These are phyloP conservation scores for Pelobates fuscus DNA, from an alignment of 2,113 vertebrate genomes.

Conservation along the genomic window DNA sequence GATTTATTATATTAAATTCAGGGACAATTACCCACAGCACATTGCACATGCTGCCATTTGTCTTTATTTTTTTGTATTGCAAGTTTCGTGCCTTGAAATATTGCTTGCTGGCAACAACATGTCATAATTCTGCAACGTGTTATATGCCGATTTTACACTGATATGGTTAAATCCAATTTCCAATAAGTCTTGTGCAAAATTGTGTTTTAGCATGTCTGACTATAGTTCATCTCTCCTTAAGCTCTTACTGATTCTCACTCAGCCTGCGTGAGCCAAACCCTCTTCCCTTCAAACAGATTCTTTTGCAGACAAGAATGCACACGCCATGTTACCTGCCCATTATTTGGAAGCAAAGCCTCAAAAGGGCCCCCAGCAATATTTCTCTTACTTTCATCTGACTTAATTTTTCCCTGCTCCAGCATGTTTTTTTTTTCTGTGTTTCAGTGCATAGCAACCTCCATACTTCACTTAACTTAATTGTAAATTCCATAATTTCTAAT, in stretches of 20 bases:
- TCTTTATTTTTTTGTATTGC: too few species aligned
- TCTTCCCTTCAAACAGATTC: slow-evolving; percentile 62
- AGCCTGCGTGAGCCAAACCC: slow-evolving; percentile 52
- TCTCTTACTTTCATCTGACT: slow-evolving; percentile 55
- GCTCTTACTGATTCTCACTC: background rate
- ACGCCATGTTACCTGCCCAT: slow-evolving; percentile 58
- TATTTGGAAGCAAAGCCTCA: slow-evolving; percentile 52
- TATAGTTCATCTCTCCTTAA: slow-evolving; percentile 43
- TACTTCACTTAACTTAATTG: background rate
- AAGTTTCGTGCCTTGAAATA: too few species aligned
- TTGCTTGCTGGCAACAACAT: too few species aligned
- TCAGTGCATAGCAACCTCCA: background rate
- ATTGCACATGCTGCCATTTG: too few species aligned
- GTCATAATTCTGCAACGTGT: too few species aligned
- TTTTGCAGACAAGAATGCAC: slow-evolving; percentile 60
- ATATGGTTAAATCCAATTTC: slow-evolving; percentile 5
- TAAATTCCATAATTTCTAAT: too few species aligned
- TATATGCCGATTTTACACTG: too few species aligned
- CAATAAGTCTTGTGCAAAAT: slow-evolving; percentile 22
- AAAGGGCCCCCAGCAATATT: slow-evolving; percentile 54
- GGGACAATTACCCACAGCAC: too few species aligned
- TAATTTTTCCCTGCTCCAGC: slow-evolving; percentile 57
- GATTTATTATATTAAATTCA: too few species aligned
- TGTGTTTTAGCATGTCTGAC: slow-evolving; percentile 34
- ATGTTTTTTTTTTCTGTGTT: slow-evolving; percentile 52